These are phyloP conservation scores for Andrena haemorrhoa DNA, from an alignment of 2,888 invertebrate genomes.

Conservation along the genomic window DNA sequence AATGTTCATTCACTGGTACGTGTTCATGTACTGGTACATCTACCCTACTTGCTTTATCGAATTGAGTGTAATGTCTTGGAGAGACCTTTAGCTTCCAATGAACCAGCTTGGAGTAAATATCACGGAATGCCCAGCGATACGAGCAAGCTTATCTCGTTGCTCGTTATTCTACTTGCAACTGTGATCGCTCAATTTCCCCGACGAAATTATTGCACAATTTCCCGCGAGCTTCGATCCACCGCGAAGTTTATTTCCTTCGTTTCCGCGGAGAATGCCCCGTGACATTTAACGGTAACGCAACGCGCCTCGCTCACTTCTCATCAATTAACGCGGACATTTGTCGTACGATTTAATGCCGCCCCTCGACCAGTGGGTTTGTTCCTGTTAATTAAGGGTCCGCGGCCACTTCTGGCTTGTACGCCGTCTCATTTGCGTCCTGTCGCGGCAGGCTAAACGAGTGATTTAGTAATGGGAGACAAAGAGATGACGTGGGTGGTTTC, in stretches of 20 bases:
- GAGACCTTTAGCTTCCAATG: no score
- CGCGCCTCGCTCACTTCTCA: background rate
- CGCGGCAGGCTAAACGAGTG: conserved; percentile 47
- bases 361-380: background rate
- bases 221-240: background rate
- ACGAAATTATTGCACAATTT: background rate
- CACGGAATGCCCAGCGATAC: no score
- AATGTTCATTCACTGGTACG: no score
- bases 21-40: no score
- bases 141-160: no score
- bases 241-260: background rate
- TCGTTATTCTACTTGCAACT: no score
- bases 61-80: background rate
- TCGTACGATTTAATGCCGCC: conserved; percentile 11
- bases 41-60: background rate
- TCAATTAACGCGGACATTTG: conserved; percentile 33
- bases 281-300: conserved; percentile 34
- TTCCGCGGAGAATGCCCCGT: background rate
- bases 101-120: background rate
- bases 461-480: conserved; percentile 69
- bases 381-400: conserved; percentile 46
- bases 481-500: conserved; percentile 74
- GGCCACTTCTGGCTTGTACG: conserved; percentile 22
- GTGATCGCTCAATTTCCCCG: background rate
- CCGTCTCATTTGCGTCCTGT: conserved; percentile 38